phyloP scores from a whole-genome alignment of 2,113 vertebrate genomes.

The Pterocles gutturalis region DNA sequence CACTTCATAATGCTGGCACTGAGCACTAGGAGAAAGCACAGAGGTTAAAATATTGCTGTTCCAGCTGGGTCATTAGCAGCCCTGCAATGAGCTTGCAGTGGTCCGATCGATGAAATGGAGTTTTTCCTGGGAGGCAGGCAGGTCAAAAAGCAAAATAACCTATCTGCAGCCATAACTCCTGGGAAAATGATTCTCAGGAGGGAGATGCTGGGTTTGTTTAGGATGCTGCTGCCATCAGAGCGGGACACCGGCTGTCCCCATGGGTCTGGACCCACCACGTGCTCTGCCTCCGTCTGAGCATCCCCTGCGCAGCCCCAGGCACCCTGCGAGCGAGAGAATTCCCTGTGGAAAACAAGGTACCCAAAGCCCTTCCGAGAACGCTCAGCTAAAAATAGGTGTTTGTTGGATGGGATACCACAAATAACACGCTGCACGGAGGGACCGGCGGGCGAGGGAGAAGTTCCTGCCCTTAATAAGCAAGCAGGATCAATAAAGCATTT shows the following conservation, averaged over 20 bases:
- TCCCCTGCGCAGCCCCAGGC: background rate
- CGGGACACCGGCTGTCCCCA: background rate
- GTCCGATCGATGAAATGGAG: background rate
- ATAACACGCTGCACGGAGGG: background rate
- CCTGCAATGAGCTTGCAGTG: background rate
- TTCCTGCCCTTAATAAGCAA: slow-evolving; percentile 40
- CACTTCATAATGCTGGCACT: slow-evolving; percentile 12
- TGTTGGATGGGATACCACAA: slow-evolving; percentile 1
- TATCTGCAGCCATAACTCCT: background rate
- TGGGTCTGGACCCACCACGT: background rate
- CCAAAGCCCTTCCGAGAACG: background rate
- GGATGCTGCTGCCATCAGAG: background rate
- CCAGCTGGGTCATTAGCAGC: background rate
- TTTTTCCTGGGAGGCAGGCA: background rate
- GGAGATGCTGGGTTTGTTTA: background rate
- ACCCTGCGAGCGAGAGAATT: background rate
- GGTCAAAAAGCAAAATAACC: background rate
- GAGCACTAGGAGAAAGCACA: background rate
- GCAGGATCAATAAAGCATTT: slow-evolving; percentile 7
- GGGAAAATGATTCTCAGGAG: background rate
- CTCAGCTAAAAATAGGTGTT: slow-evolving; percentile 46
- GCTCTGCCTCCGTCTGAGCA: background rate
- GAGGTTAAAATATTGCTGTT: slow-evolving; percentile 26
- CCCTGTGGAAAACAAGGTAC: background rate
- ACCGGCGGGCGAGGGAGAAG: background rate